Evolutionary conservation across 2,113 vertebrate genomes (phyloP).

Genomic region (Hiodon tergisus): DNA sequence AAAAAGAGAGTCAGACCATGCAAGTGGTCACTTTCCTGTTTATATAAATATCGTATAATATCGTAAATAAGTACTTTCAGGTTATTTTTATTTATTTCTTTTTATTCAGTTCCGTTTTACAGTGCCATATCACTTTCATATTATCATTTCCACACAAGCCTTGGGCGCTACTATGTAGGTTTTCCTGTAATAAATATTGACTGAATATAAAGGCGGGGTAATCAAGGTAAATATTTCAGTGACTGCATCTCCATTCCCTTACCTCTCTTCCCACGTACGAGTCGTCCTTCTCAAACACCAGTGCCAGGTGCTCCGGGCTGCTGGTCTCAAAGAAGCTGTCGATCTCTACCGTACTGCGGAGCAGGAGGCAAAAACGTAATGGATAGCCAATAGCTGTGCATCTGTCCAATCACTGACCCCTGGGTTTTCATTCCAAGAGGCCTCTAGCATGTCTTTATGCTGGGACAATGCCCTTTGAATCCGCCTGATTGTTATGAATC

Average conservation of each 20-base stretch:
- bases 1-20: not conserved
- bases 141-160: too few species aligned
- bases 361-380: not conserved
- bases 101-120: too few species aligned
- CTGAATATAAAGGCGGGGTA: not conserved
- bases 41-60: too few species aligned
- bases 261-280: constrained; percentile 90
- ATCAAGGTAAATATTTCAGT: not conserved
- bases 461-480: not conserved
- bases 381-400: not conserved
- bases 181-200: too few species aligned
- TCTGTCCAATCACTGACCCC: not conserved
- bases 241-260: constrained; percentile 3
- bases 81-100: too few species aligned
- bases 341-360: constrained; percentile 69
- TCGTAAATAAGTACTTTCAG: too few species aligned
- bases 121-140: too few species aligned
- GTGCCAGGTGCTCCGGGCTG: constrained; percentile 64
- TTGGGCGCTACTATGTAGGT: too few species aligned
- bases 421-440: not conserved
- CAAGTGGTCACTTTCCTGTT: too few species aligned
- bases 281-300: constrained; percentile 75
- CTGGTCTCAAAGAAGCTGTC: constrained; percentile 73
- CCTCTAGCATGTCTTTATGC: not conserved
- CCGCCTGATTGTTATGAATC: not conserved